Percentiles rank a stretch among this genome's conserved stretches.
Conservation (phyloP, 2,113 vertebrate genomes). For the Varanus komodoensis region DNA sequence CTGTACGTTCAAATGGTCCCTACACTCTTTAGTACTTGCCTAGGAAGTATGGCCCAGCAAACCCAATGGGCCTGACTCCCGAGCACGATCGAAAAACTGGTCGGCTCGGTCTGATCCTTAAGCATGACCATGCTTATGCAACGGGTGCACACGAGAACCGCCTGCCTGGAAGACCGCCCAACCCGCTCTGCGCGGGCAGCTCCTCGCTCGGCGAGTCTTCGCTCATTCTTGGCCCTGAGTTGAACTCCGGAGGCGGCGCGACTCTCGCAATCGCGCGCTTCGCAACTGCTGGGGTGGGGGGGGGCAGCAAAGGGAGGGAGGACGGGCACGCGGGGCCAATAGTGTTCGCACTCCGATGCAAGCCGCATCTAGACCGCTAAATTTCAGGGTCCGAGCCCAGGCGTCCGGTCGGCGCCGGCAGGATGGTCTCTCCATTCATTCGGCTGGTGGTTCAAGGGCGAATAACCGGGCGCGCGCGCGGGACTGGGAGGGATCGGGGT, state of each 20-base stretch:
- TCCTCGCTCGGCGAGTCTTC: not conserved
- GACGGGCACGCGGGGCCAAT: not conserved
- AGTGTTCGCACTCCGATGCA: not conserved
- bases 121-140: not conserved
- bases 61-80: not conserved
- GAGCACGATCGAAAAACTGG: too few species aligned
- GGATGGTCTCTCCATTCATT: constrained; percentile 1
- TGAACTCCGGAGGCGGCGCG: not conserved
- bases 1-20: not conserved
- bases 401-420: not conserved
- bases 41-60: not conserved
- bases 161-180: not conserved
- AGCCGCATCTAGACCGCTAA: not conserved
- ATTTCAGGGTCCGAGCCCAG: not conserved
- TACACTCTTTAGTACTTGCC: too few species aligned
- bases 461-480: too few species aligned
- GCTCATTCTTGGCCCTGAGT: not conserved
- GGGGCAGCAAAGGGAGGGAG: not conserved
- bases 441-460: not conserved
- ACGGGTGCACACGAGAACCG: not conserved
- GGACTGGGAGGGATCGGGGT: not conserved
- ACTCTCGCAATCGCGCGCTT: not conserved
- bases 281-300: not conserved
- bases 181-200: not conserved
- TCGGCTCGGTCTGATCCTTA: not conserved